phyloP scores from a whole-genome alignment of 1,140 invertebrate genomes.

The Coelopa frigida region DNA sequence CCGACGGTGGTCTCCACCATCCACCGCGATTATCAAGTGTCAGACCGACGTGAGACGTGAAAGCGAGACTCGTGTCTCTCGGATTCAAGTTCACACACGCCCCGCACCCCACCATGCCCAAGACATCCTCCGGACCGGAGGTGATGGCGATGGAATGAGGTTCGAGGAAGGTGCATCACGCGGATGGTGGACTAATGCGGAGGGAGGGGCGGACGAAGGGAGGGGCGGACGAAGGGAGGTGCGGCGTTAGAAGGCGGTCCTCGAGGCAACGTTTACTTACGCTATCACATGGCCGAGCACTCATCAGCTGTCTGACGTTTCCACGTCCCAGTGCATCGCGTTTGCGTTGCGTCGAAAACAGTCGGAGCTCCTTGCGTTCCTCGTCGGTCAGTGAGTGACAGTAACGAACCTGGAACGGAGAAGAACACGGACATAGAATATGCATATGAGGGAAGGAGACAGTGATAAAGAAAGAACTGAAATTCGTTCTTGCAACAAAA shows the following conservation, averaged over 20 bases:
- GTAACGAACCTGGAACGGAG: slow-evolving; percentile 65
- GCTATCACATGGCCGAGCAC: slow-evolving; percentile 63
- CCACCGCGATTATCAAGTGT: too few relatives aligned
- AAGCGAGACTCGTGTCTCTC: too few relatives aligned
- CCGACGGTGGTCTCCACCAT: too few relatives aligned
- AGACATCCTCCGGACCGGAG: too few relatives aligned
- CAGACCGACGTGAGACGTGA: too few relatives aligned
- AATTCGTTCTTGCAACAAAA: background rate
- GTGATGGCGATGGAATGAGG: too few relatives aligned
- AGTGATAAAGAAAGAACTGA: background rate
- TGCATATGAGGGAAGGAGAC: background rate
- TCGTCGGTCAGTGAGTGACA: slow-evolving; percentile 89
- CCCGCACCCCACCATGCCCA: too few relatives aligned
- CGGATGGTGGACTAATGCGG: too few relatives aligned
- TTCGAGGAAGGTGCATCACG: too few relatives aligned
- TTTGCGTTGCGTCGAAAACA: slow-evolving; percentile 89
- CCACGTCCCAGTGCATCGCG: slow-evolving; percentile 88
- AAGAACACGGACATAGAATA: slow-evolving; percentile 1
- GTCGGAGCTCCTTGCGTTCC: slow-evolving; percentile 82
- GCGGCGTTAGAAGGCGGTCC: background rate
- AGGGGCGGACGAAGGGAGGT: background rate
- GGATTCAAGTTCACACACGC: too few relatives aligned
- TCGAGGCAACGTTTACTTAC: too few relatives aligned
- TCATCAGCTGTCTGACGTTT: slow-evolving; percentile 72
- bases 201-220: too few relatives aligned